Evolutionary conservation across 2,113 vertebrate genomes (phyloP), one percentile per base, ranked within the genome.

Genomic region (Morone chrysops): DNA sequence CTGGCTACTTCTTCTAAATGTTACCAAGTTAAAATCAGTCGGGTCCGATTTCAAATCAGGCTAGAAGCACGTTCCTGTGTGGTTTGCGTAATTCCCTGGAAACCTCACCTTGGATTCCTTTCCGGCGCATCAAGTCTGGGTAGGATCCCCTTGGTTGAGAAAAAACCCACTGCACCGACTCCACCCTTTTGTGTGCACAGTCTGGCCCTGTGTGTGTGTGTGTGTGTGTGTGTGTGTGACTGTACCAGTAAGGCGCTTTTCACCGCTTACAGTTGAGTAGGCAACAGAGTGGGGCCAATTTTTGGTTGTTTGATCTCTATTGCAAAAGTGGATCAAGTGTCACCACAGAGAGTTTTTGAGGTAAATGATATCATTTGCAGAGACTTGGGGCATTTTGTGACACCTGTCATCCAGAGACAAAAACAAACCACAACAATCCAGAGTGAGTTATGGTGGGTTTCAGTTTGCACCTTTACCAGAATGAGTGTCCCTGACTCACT

Each of bases 171-270:
- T 41, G 61, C 9, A 43, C 14, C 47, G 82, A 70, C 92, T 89
- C 92, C 91, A 88, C 93, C 93, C 90, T 81, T 56, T 18, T 38
- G 50, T 74, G 68, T 63, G 43, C 80, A 38, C 57, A 53, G 22
- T 70, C 22, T 76, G 80, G 51, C 68, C 40, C 38, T 14, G 5
- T 12, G 71, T 47, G 41, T 36, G 60, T 48, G 31, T 51, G 31
- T 31, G 31, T 31, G 31, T 31, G 31, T 31, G 31, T 31, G 31
- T 31, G 31, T 31, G 31, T 31, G 59, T 25, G 38, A 8, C 8
- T 67, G 67, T 45, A 8, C 41, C 41, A 41, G 48, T 4, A n/a
- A 18, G 25, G 51, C 16, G 43, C 11, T 22, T 72, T 66, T 45
- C 48, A 43, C 14, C n/a, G 22, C 70, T 68, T 57, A 56, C 38